These are phyloP conservation scores for Eudemis profundana DNA, from an alignment of 2,888 invertebrate genomes.

Conservation along the genomic window DNA sequence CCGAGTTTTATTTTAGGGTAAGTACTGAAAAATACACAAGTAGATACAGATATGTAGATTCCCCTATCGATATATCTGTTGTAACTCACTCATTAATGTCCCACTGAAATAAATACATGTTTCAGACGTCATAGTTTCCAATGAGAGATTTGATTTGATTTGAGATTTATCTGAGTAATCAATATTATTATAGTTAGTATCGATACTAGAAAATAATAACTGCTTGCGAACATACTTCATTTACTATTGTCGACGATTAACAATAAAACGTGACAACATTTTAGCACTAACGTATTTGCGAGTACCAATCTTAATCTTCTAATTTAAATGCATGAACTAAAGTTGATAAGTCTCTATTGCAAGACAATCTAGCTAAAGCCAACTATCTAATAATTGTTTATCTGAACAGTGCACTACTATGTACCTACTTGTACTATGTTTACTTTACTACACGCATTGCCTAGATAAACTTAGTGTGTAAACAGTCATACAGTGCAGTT, in stretches of 20 bases:
- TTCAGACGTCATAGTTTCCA: too few species aligned
- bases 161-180: too few species aligned
- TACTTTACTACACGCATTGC: conserved; percentile 4
- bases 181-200: too few species aligned
- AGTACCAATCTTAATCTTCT: not conserved
- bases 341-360: conserved; percentile 20
- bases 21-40: too few species aligned
- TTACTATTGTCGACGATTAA: not conserved
- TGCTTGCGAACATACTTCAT: too few species aligned
- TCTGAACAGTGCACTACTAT: not conserved
- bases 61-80: not conserved
- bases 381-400: conserved; percentile 9
- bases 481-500: not conserved
- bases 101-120: too few species aligned
- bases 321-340: conserved; percentile 10
- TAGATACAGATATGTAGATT: too few species aligned
- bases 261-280: conserved; percentile 3
- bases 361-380: conserved; percentile 12
- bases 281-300: not conserved
- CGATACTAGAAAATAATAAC: too few species aligned
- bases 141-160: too few species aligned
- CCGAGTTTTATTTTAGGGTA: not conserved
- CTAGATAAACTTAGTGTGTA: conserved; percentile 19
- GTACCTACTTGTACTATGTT: conserved; percentile 1
- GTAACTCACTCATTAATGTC: too few species aligned